Percentiles rank a stretch among this genome's conserved stretches.
phyloP scores from a whole-genome alignment of 2,888 invertebrate species.

The Apodemia duryi region DNA sequence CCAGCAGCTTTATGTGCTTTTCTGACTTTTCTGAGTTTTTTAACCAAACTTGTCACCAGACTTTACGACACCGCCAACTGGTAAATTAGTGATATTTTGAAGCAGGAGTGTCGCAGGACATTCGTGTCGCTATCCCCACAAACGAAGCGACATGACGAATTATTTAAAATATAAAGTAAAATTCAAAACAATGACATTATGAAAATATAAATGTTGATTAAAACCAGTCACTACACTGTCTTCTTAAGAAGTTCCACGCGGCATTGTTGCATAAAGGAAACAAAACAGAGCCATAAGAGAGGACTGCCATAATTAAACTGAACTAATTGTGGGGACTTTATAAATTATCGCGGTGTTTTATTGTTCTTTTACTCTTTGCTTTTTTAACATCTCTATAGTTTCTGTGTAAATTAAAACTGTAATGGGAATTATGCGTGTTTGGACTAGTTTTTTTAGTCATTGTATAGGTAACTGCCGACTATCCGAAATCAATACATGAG shows the following conservation, averaged over 20 bases:
- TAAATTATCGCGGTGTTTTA: conserved; percentile 9
- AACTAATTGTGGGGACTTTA: conserved; percentile 23
- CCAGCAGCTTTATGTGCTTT: too few species aligned
- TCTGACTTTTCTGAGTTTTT: too few species aligned
- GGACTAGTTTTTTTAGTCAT: too few species aligned
- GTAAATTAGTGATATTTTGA: too few species aligned
- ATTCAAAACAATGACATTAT: not conserved
- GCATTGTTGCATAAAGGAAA: conserved; percentile 25
- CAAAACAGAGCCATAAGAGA: conserved; percentile 22
- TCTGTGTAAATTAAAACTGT: not conserved
- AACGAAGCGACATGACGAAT: too few species aligned
- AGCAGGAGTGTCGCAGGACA: too few species aligned
- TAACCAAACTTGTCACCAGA: too few species aligned
- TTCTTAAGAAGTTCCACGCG: conserved; percentile 21
- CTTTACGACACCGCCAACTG: too few species aligned
- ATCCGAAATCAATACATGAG: too few species aligned
- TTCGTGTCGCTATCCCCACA: too few species aligned
- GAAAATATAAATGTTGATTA: not conserved
- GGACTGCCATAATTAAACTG: conserved; percentile 27
- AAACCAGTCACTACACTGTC: not conserved
- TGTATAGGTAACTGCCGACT: too few species aligned
- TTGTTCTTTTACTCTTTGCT: not conserved
- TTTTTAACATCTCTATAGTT: not conserved
- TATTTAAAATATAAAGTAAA: too few species aligned
- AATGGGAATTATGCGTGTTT: not conserved